These are phyloP conservation scores for Phrynocephalus forsythii DNA, from an alignment of 2,797 vertebrate genomes.

Conservation along the genomic window DNA sequence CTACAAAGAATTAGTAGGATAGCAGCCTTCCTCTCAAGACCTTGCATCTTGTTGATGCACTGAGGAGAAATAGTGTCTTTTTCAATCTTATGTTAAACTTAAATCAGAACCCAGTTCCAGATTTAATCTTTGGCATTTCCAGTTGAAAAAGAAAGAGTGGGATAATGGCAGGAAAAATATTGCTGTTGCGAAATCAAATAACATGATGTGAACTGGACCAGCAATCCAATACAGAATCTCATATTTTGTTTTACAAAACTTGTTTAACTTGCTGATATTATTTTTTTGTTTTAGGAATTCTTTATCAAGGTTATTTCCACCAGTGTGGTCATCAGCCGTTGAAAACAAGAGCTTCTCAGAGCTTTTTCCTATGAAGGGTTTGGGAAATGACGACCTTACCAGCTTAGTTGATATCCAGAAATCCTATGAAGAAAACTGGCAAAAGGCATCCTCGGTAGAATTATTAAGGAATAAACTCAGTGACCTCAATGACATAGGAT, in stretches of 20 bases:
- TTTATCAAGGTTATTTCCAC: slow-evolving; percentile 72
- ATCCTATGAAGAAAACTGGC: slow-evolving; percentile 43
- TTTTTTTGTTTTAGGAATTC: slow-evolving; percentile 68
- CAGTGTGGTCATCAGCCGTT: slow-evolving; percentile 63
- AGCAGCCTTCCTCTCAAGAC: neutral
- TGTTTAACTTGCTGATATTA: neutral
- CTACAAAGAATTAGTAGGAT: neutral
- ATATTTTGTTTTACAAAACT: fast-evolving
- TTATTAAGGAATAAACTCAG: slow-evolving; percentile 64
- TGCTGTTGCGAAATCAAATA: neutral
- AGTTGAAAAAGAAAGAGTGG: neutral
- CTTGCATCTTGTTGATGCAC: neutral
- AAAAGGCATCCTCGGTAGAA: slow-evolving; percentile 53
- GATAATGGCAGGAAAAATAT: neutral
- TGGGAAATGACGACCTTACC: slow-evolving; percentile 52
- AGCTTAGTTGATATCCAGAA: slow-evolving; percentile 11
- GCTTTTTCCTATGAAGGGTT: slow-evolving; percentile 41
- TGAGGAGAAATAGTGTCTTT: too few relatives aligned
- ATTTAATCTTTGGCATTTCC: neutral
- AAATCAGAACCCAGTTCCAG: too few relatives aligned
- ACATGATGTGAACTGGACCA: neutral
- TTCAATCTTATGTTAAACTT: neutral
- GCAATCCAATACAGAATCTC: neutral
- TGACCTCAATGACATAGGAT: slow-evolving; percentile 62
- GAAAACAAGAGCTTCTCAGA: slow-evolving; percentile 46